Evolutionary conservation across 2,113 vertebrate species (phyloP), one percentile per base, ranked within the genome.

Genomic region (Macquaria australasica): DNA sequence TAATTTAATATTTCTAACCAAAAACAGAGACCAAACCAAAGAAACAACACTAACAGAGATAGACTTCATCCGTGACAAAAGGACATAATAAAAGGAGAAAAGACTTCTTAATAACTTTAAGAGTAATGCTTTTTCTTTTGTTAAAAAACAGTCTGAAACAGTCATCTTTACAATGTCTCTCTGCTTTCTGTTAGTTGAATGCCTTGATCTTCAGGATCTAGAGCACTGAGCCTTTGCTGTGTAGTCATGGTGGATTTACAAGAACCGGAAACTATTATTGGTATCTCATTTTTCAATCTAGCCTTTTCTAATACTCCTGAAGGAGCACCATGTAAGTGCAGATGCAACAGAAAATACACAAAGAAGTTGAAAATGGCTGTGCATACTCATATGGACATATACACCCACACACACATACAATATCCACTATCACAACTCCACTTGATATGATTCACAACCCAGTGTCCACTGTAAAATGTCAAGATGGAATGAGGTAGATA

Each of bases 241-340:
- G 48, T 25, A 18, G 34, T 74, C 60, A 48, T 45, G 23, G 10
- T 34, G 45, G 34, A 81, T 77, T 78, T 77, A 80, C 28, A 86
- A 84, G 60, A 85, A 84, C 25, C 77, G 50, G 69, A 81, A 91
- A 87, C 89, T 91, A 93, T 92, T 90, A 91, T 93, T 92, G 92
- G 88, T 84, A 81, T 91, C 86, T 91, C 81, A 77, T 93, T 92
- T 92, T 91, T 92, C 88, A 91, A 51, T 48, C 55, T 77, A 62
- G 15, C 66, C 51, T 79, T 88, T 84, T 59, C 18, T 55, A 51
- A 73, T 78, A 84, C 62, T 73, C 66, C 56, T 82, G 48, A 18
- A 82, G 50, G 70, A 75, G 53, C 59, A 25, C 8, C 56, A 15
- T 10, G 2, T 71, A 53, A 70, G 48, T 67, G 18, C 39, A 79